These are phyloP conservation scores for Isoperla grammatica DNA, from an alignment of 2,888 invertebrate species.

Conservation along the genomic window DNA sequence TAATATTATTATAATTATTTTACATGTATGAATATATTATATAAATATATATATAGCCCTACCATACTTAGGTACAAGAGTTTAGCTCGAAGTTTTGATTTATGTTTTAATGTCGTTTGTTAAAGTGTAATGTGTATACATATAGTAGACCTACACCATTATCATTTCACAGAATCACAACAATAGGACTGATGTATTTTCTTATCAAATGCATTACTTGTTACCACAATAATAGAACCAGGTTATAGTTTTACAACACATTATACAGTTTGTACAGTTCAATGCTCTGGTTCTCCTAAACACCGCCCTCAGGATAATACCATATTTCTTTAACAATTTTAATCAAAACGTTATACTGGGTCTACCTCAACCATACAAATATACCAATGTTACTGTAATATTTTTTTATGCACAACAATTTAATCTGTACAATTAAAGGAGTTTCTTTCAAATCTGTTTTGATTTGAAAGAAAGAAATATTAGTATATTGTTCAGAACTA, in stretches of 20 bases:
- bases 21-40: too few relatives aligned
- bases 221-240: neutral
- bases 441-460: too few relatives aligned
- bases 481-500: too few relatives aligned
- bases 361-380: constrained; percentile 29
- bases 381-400: constrained; percentile 28
- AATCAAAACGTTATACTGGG: constrained; percentile 25
- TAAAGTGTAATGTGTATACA: too few relatives aligned
- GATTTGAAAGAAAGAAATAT: too few relatives aligned
- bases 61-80: too few relatives aligned
- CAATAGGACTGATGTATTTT: constrained; percentile 15
- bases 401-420: constrained; percentile 17
- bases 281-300: neutral
- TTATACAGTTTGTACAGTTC: constrained; percentile 2
- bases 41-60: too few relatives aligned
- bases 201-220: constrained; percentile 7
- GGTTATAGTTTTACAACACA: neutral
- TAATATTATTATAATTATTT: too few relatives aligned
- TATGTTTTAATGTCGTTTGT: too few relatives aligned
- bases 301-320: constrained; percentile 7
- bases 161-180: neutral
- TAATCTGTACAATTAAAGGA: too few relatives aligned
- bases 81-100: too few relatives aligned
- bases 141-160: too few relatives aligned
- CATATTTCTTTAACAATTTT: neutral